Evolutionary conservation across 2,797 vertebrate genomes (phyloP), one percentile per base, ranked within the genome.

Genomic region (Salarias fasciatus): DNA sequence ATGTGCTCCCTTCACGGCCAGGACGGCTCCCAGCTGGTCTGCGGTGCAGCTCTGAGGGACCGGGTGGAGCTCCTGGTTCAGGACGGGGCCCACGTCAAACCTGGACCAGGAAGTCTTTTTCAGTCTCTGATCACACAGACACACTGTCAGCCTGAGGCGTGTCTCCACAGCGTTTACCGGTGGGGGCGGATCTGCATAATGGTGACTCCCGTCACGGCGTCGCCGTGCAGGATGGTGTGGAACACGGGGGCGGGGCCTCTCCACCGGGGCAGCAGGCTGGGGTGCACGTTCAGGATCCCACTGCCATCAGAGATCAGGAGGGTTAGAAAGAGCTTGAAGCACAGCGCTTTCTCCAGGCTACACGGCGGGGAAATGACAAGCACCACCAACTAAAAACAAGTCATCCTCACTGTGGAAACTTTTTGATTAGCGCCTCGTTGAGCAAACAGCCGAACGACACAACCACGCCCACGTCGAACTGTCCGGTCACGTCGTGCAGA

Each of bases 391-490:
- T 12, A 4, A 8, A 31, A 24, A 4, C 4, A 24, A 3, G 18
- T 24, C n/a, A 35, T 9, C 13, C 96, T 92, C 85, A 99, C 97
- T 94, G 91, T 37, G 96, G 95, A 69, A 99, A 96, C 68, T 92
- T 94, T 68, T 90, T 86, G 89, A 99, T 98, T 8, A 98, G 91
- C 11, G 86, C 83, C 69, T 96, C 90, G 0, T 75, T 93, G 38
- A 99, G 90, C 44, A 99, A 92, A 55, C 94, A 94, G 11, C 97
- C 97, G 40, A 99, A 99, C 0, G 97, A 99, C 49, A 97, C 97
- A 63, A 99, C 95, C 18, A 98, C 95, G 0, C 96, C 97, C 2
- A 98, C 93, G 12, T 99, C 95, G 53, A 97, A 98, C 6, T 80
- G 90, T 11, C 90, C 88, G 0, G 33, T 63, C 0, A 88, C 68